A percentile compares a stretch with the other conserved stretches of the same genome.
These are phyloP conservation scores for Rhinoderma darwinii DNA, from an alignment of 2,113 vertebrate genomes.

Conservation along the genomic window DNA sequence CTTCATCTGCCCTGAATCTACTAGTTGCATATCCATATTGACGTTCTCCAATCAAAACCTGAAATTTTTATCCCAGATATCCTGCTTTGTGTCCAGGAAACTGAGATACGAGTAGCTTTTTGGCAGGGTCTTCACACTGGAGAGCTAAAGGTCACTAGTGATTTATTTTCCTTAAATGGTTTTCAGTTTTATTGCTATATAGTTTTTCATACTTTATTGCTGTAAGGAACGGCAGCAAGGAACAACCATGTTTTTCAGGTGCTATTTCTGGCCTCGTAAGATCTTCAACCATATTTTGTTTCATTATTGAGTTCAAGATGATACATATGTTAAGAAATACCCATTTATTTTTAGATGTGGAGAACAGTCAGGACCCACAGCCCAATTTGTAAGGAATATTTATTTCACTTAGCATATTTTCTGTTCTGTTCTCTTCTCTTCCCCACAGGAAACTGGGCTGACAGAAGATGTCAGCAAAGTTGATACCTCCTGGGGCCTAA, in stretches of 20 bases:
- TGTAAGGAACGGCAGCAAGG: background rate
- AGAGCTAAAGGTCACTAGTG: too few relatives aligned
- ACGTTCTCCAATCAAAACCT: background rate
- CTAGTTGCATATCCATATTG: background rate
- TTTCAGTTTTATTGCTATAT: background rate
- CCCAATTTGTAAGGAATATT: background rate
- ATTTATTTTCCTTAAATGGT: too few relatives aligned
- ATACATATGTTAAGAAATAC: background rate
- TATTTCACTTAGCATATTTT: conserved; percentile 22
- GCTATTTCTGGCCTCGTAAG: background rate
- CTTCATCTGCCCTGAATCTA: background rate
- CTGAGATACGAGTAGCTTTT: background rate
- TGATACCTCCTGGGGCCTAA: background rate
- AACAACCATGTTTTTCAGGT: background rate
- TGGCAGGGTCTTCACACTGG: background rate
- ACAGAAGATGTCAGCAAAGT: conserved; percentile 18
- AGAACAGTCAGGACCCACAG: background rate
- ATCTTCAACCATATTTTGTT: background rate
- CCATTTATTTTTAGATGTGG: background rate
- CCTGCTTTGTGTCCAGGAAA: background rate
- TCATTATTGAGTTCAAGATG: background rate
- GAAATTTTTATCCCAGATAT: background rate
- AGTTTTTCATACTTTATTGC: background rate
- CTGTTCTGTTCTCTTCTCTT: conserved; percentile 8
- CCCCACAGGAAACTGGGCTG: conserved; percentile 18